Conservation (phyloP, 2,797 vertebrate genomes). For the Sebastes oblongus region DNA sequence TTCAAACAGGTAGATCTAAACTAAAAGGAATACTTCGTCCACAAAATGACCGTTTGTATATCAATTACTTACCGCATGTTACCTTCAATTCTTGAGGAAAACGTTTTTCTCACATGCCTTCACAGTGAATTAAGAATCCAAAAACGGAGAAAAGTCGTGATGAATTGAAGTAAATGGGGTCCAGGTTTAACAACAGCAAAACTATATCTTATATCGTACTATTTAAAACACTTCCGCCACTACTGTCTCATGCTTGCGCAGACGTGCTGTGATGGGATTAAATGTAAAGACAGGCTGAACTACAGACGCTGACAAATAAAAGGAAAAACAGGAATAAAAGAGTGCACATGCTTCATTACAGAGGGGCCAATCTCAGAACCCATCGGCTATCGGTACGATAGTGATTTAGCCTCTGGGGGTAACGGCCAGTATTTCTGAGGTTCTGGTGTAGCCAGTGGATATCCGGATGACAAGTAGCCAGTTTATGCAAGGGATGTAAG, state of each 20-base stretch:
- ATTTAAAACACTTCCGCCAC: too few relatives aligned
- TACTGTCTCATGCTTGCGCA: too few relatives aligned
- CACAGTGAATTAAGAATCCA: too few relatives aligned
- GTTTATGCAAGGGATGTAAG: too few relatives aligned
- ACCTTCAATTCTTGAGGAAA: too few relatives aligned
- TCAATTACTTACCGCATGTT: too few relatives aligned
- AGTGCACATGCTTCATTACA: background rate
- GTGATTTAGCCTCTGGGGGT: background rate
- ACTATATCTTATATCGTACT: too few relatives aligned
- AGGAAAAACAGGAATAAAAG: background rate
- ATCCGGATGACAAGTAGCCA: background rate
- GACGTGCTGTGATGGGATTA: background rate
- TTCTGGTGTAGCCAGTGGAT: background rate
- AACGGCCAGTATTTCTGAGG: background rate
- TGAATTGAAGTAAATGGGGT: too few relatives aligned
- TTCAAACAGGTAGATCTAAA: background rate
- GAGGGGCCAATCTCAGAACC: background rate
- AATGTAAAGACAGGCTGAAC: background rate
- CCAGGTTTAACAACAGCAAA: too few relatives aligned
- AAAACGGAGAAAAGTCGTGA: too few relatives aligned
- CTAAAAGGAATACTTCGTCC: rapidly evolving
- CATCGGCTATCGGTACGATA: background rate
- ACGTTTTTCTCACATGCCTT: too few relatives aligned
- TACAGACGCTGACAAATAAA: background rate
- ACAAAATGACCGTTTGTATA: too few relatives aligned